These are phyloP conservation scores for Fragum fragum DNA, from an alignment of 2,888 invertebrate species.

Conservation along the genomic window DNA sequence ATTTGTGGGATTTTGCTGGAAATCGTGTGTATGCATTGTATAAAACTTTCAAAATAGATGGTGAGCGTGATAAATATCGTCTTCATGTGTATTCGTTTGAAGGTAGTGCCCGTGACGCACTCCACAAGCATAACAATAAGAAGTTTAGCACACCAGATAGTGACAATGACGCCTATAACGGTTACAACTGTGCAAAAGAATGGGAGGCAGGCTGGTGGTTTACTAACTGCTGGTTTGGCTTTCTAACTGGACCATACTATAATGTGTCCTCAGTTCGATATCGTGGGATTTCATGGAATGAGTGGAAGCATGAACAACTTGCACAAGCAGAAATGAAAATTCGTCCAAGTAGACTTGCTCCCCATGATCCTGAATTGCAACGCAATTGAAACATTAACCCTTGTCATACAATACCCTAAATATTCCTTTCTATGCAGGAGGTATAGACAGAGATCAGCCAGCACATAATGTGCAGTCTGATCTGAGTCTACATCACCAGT, in stretches of 20 bases:
- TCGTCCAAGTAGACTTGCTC: slow-evolving; percentile 75
- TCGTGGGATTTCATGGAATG: slow-evolving; percentile 85
- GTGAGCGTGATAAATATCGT: slow-evolving; percentile 83
- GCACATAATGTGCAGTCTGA: too few species aligned
- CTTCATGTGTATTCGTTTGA: slow-evolving; percentile 80
- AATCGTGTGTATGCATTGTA: slow-evolving; percentile 84
- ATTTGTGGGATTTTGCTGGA: slow-evolving; percentile 85
- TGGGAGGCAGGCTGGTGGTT: slow-evolving; percentile 99
- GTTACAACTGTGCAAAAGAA: slow-evolving; percentile 95
- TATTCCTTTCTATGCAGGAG: too few species aligned
- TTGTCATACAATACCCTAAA: too few species aligned
- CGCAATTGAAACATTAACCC: background rate
- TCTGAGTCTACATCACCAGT: too few species aligned
- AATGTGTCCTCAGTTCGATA: slow-evolving; percentile 84
- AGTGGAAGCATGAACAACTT: slow-evolving; percentile 86
- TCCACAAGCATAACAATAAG: slow-evolving; percentile 96
- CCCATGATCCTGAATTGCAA: slow-evolving; percentile 27
- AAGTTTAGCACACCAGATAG: slow-evolving; percentile 96
- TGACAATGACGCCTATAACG: slow-evolving; percentile 93
- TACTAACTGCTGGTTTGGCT: slow-evolving; percentile 97
- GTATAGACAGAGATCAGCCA: too few species aligned
- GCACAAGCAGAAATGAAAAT: slow-evolving; percentile 86
- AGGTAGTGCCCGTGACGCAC: slow-evolving; percentile 95
- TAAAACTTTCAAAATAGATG: slow-evolving; percentile 82
- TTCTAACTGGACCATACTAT: slow-evolving; percentile 96